Evolutionary conservation across 2,113 vertebrate genomes (phyloP), one percentile per base, ranked within the genome.

Genomic region (Tupaia tana): DNA sequence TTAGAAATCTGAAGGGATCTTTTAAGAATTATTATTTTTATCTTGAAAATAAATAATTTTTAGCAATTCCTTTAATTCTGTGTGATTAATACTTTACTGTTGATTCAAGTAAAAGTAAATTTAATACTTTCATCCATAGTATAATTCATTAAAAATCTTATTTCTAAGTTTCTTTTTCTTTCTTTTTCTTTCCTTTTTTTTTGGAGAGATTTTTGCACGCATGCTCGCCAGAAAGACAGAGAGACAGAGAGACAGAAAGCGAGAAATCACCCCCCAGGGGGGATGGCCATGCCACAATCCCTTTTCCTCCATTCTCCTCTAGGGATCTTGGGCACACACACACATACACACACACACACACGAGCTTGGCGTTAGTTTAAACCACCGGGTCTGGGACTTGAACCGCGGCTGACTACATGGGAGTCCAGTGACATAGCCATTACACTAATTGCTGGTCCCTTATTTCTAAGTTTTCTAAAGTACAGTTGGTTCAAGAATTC

Each of bases 71-170:
- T 79, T 86, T 80, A 66, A 91, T 91, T 93, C 58, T 52, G 20
- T 27, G 34, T 59, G 22, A 86, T 83, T 89, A 83, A 61, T 54
- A 34, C 16, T 73, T 89, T 73, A 86, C 52, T 82, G 18, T 89
- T 80, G 87, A 96, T 67, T 90, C 66, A 89, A 92, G 29, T 84
- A 88, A 85, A 93, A 90, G 19, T 18, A 67, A 67, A 80, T 31
- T 24, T 69, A 54, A 58, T 20, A 14, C 15, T n/a, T 63, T 52
- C 25, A 77, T 56, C 69, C 84, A 92, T 31, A 75, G 14, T 52
- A 81, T 58, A 27, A 54, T 14, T 9, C 16, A 52, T 81, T 90
- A 56, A 84, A 29, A 86, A 16, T 80, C 7, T 81, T 69, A 67
- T 84, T 73, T 88, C 31, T 13, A 77, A 90, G 19, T 93, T 94